A percentile compares a stretch with the other conserved stretches of the same genome.
Evolutionary conservation across 2,888 invertebrate genomes (phyloP).

Genomic region (Ceramica pisi): DNA sequence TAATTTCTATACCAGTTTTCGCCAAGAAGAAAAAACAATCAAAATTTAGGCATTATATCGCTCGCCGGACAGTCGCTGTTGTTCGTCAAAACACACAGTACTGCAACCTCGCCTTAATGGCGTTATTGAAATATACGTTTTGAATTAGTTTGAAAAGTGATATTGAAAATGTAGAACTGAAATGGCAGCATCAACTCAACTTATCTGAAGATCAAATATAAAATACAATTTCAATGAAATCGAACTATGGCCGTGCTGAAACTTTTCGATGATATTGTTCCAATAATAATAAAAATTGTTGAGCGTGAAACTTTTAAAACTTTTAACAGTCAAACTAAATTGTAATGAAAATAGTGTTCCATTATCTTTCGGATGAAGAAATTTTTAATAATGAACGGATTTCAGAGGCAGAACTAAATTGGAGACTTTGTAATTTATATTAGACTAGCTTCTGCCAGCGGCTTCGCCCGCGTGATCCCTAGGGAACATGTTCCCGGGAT

Average conservation of each 20-base stretch:
- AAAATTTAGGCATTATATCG: too few relatives aligned
- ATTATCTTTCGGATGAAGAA: background rate
- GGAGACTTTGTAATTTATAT: background rate
- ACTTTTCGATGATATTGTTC: background rate
- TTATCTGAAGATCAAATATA: background rate
- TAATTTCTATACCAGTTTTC: too few relatives aligned
- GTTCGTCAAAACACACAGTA: too few relatives aligned
- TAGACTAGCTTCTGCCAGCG: too few relatives aligned
- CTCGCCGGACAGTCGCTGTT: too few relatives aligned
- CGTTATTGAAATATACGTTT: too few relatives aligned
- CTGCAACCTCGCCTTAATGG: too few relatives aligned
- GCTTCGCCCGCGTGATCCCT: too few relatives aligned
- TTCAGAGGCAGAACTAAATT: background rate
- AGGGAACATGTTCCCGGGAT: too few relatives aligned
- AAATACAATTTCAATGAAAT: constrained; percentile 6
- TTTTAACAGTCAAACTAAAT: background rate
- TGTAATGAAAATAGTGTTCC: constrained; percentile 21
- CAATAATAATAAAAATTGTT: background rate
- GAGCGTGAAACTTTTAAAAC: background rate
- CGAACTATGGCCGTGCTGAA: background rate
- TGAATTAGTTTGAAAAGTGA: background rate
- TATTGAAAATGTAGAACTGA: constrained; percentile 2
- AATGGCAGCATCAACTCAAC: background rate
- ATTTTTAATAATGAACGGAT: constrained; percentile 9
- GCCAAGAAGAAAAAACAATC: too few relatives aligned